A percentile compares a stretch with the other conserved stretches of the same genome.
Evolutionary conservation across 2,888 invertebrate species (phyloP).

Genomic region (Diaperis boleti): DNA sequence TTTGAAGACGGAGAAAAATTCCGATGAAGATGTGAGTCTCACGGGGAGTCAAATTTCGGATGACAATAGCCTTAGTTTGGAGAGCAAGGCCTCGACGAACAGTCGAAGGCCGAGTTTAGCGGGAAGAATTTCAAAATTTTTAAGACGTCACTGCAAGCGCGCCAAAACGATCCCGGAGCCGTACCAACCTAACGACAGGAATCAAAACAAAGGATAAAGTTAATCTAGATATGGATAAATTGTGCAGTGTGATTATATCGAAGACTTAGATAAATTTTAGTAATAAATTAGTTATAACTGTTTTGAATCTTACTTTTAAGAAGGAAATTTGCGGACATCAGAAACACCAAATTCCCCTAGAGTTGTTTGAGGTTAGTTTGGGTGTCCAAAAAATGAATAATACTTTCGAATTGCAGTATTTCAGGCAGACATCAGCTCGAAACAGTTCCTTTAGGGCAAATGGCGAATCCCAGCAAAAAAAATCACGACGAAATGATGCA

Average conservation of each 20-base stretch:
- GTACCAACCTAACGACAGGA: constrained; percentile 5
- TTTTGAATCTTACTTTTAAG: neutral
- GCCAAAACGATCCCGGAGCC: constrained; percentile 48
- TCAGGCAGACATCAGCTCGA: no score
- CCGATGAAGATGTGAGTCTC: constrained; percentile 32
- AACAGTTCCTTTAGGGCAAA: neutral
- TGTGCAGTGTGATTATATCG: neutral
- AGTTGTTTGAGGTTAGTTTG: neutral
- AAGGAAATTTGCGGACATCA: neutral
- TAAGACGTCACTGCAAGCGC: constrained; percentile 54
- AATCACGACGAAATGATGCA: constrained; percentile 69
- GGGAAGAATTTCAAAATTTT: constrained; percentile 58
- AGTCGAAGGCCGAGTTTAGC: constrained; percentile 52
- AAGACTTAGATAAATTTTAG: neutral
- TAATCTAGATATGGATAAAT: no score
- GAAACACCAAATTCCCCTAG: neutral
- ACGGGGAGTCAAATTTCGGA: constrained; percentile 20
- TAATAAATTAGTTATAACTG: neutral
- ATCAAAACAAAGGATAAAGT: neutral
- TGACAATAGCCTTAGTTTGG: constrained; percentile 27
- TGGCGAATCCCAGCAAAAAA: neutral
- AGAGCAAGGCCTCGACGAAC: constrained; percentile 23
- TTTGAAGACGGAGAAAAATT: constrained; percentile 26
- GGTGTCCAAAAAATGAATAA: no score
- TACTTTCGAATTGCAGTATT: no score